Evolutionary conservation across 2,888 invertebrate genomes (phyloP), one percentile per base, ranked within the genome.

Genomic region (Ectobius pallidus): DNA sequence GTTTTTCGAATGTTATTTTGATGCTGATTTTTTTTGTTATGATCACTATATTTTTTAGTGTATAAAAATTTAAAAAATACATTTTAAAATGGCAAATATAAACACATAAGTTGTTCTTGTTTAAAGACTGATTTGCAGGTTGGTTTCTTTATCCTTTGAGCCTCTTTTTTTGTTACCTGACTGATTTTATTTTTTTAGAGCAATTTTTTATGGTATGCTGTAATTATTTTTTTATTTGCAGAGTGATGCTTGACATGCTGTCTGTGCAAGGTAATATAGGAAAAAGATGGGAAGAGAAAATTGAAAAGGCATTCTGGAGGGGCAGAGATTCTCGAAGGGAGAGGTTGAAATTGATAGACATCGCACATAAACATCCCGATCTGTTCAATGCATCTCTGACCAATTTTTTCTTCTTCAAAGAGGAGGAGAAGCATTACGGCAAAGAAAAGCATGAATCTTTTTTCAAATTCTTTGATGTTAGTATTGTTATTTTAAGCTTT

Each of bases 341-440:
- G 81, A 86, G 98, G 34, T 85, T 98, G 18, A 88, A 93, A 77
- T 86, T 98, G 25, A 90, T 97, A 16, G 90, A 92, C 70, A 87
- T 97, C 77, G 89, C 94, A 0, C 87, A 91, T 76, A 83, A 88
- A 78, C 78, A 92, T 84, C 92, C 96, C 0, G 89, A 95, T 69
- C 82, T 96, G 3, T 89, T 97, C 74, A 96, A 98, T 84, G 97
- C 91, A 14, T 95, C 95, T 0, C 88, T 98, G 27, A 98, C 98
- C 0, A 95, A 96, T 81, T 97, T 97, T 84, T 99, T 99, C 83
- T 99, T 99, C 85, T 98, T 94, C 81, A 89, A 90, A 76, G 91
- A 96, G 78, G 89, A 94, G 82, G 91, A 93, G 81, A 85, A 90
- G 22, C 86, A 91, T 80, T 96, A 96, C 85, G 97, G 97, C 0